A percentile compares a stretch with the other conserved stretches of the same genome.
Conservation (phyloP, 2,888 invertebrate species). For the Dicyrtomina minuta region DNA sequence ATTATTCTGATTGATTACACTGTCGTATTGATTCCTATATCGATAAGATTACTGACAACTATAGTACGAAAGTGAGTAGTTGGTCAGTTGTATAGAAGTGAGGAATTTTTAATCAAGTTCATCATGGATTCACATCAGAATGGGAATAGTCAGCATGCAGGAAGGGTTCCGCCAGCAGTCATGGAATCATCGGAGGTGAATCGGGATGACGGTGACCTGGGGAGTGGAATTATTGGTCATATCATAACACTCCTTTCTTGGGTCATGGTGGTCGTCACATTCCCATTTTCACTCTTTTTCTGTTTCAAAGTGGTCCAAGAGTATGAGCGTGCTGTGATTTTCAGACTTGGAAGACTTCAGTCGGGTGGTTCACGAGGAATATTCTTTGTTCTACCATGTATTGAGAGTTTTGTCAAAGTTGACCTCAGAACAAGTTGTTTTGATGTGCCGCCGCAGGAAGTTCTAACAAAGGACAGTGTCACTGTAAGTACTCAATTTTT, state of each 20-base stretch:
- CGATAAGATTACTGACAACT: too few species aligned
- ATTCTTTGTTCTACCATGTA: constrained; percentile 91
- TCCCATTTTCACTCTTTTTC: constrained; percentile 88
- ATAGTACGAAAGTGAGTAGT: background rate
- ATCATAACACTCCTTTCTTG: constrained; percentile 80
- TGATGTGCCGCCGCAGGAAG: constrained; percentile 95
- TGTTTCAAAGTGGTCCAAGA: constrained; percentile 72
- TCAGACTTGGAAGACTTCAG: constrained; percentile 17
- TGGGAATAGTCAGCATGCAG: constrained; percentile 9
- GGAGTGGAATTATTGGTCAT: constrained; percentile 77
- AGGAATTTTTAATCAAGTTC: background rate
- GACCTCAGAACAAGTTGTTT: constrained; percentile 84
- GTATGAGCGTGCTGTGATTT: constrained; percentile 41
- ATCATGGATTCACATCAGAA: constrained; percentile 24
- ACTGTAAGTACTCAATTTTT: constrained; percentile 68
- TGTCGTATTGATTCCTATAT: too few species aligned
- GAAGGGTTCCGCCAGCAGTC: background rate
- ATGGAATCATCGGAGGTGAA: constrained; percentile 17
- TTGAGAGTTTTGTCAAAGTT: constrained; percentile 88
- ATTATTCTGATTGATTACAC: too few species aligned
- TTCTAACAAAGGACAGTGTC: constrained; percentile 86
- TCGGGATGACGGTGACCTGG: constrained; percentile 56
- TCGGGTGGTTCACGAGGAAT: constrained; percentile 66
- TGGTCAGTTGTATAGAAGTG: background rate
- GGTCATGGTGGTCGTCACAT: constrained; percentile 76